Base-by-base conservation (phyloP, 2,888 invertebrate species). In the Cosmopolites sordidus region DNA sequence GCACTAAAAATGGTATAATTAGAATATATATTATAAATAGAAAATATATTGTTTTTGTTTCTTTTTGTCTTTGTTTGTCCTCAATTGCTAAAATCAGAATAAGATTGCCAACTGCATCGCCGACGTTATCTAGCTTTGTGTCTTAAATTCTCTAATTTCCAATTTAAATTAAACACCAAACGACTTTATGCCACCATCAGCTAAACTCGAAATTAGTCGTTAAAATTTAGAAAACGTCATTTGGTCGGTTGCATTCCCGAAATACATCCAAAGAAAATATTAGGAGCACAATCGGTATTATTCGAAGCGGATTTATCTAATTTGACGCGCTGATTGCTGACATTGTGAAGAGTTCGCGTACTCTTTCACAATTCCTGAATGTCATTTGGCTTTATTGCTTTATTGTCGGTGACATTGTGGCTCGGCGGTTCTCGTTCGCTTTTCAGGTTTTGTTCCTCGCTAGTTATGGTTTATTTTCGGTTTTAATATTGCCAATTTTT, bases 311-410 rank as follows among this genome's bases (percentile, higher is more conserved):
- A 48, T 40, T 55, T 51, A 48, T 51, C 55, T 55, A 55, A 55
- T 55, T 55, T 55, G 48, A 29, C 39, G 43, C 51, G 12, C 43
- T 55, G 55, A 55, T 55, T 55, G 55, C 51, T 51, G 51, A 51
- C 55, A 55, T 55, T 55, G 55, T 55, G 43, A 51, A 42, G 46
- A 51, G 38, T 54, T 54, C 43, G 39, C 46, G 6, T 47, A 46
- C 50, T 38, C 45, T 50, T 51, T 41, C 47, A 29, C 37, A n/a
- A 16, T 51, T 47, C 42, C 49, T n/a, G 54, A 54, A 54, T 54
- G n/a, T 30, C 42, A 54, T 54, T 54, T 51, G 45, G 51, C 50
- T 51, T 41, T 51, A 51, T 54, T 54, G 37, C 47, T 54, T 51
- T 47, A 45, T 43, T 51, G 43, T 38, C 27, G n/a, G 18, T 14